Percentiles rank a stretch among this genome's conserved stretches.
Conservation (phyloP, 1,140 invertebrate genomes). For the Helicorthomorpha holstii region DNA sequence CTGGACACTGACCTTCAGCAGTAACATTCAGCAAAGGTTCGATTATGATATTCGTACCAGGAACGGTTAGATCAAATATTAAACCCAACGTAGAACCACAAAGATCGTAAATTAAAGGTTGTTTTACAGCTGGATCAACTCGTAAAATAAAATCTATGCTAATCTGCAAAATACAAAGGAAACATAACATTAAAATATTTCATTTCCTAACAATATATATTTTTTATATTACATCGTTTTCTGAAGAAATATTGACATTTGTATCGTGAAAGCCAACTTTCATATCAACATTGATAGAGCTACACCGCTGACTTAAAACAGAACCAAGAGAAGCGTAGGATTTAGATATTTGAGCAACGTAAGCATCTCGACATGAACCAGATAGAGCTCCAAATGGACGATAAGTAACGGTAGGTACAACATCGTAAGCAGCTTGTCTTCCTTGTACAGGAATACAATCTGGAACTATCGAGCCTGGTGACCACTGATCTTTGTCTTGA, state of each 20-base stretch:
- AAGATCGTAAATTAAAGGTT: slow-evolving; percentile 79
- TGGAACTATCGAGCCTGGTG: slow-evolving; percentile 66
- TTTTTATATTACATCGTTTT: background rate
- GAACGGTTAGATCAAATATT: slow-evolving; percentile 84
- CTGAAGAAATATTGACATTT: slow-evolving; percentile 61
- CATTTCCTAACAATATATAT: background rate
- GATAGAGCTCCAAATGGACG: slow-evolving; percentile 73
- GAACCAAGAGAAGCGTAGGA: slow-evolving; percentile 63
- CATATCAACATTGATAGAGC: slow-evolving; percentile 81
- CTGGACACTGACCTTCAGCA: slow-evolving; percentile 79
- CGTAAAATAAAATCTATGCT: slow-evolving; percentile 64
- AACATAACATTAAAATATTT: background rate
- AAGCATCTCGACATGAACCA: slow-evolving; percentile 61
- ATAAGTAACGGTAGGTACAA: slow-evolving; percentile 73
- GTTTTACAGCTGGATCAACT: slow-evolving; percentile 67
- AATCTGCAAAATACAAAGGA: slow-evolving; percentile 19
- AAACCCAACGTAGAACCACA: slow-evolving; percentile 83
- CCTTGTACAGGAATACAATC: slow-evolving; percentile 88
- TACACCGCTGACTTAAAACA: slow-evolving; percentile 69
- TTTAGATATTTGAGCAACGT: slow-evolving; percentile 62
- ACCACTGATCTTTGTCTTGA: slow-evolving; percentile 52
- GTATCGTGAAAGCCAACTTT: slow-evolving; percentile 77
- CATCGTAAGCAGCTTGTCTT: slow-evolving; percentile 82
- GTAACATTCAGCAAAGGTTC: slow-evolving; percentile 75
- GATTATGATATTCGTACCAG: slow-evolving; percentile 76